A percentile compares a stretch with the other conserved stretches of the same genome.
Evolutionary conservation across 2,888 invertebrate genomes (phyloP).

Genomic region (Watsonalla binaria): DNA sequence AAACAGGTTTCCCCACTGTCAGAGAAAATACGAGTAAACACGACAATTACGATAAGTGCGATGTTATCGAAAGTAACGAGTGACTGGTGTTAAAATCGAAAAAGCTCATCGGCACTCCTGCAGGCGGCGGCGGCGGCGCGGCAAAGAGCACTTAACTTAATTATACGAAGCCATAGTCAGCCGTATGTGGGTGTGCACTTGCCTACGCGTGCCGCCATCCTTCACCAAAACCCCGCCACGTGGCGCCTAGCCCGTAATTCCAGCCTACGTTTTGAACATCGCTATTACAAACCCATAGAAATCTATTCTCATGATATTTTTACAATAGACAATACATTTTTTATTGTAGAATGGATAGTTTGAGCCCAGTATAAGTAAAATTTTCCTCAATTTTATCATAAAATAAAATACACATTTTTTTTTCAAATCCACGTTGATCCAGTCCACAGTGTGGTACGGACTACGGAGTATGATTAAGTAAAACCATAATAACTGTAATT

Average conservation of each 20-base stretch:
- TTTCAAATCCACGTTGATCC: too few species aligned
- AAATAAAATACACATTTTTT: too few species aligned
- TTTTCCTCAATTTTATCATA: too few species aligned
- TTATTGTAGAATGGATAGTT: too few species aligned
- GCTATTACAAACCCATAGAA: conserved; percentile 13
- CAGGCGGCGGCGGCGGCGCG: conserved; percentile 34
- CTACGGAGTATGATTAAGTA: too few species aligned
- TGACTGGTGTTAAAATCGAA: conserved; percentile 60
- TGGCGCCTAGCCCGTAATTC: conserved; percentile 47
- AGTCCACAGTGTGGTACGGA: too few species aligned
- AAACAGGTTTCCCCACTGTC: neutral
- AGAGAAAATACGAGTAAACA: neutral
- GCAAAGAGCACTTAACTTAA: conserved; percentile 78
- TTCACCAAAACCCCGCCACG: conserved; percentile 52
- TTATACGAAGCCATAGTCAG: conserved; percentile 70
- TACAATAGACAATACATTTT: neutral
- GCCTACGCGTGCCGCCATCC: conserved; percentile 37
- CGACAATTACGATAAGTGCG: conserved; percentile 41
- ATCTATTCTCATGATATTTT: conserved; percentile 10
- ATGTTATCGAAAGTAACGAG: conserved; percentile 18
- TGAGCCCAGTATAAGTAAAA: too few species aligned
- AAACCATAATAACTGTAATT: too few species aligned
- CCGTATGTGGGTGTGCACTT: conserved; percentile 37
- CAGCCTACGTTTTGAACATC: conserved; percentile 40
- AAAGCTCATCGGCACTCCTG: conserved; percentile 60